Base-by-base conservation (phyloP, 2,888 invertebrate genomes). In the Tetheella fluctuosa region DNA sequence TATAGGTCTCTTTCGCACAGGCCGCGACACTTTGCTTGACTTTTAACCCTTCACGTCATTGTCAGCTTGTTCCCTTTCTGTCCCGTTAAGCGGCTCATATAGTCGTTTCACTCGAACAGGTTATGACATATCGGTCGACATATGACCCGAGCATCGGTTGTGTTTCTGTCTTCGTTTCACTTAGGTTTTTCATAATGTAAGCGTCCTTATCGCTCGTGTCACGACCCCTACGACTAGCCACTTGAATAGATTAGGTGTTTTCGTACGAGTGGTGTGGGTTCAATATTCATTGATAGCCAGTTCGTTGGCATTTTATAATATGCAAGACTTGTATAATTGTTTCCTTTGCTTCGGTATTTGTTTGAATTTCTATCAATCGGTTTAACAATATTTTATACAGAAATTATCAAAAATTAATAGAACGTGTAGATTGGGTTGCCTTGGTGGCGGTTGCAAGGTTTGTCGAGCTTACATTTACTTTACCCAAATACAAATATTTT, bases 231-330 rank as follows among this genome's bases (percentile, higher is more conserved):
- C 83, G 84, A 81, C 91, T 91, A 90, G 90, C 89, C 88, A 88
- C 86, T 89, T 90, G 91, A 93, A 92, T 93, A 92, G 92, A 93
- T 93, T 93, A 91, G 88, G 90, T 91, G 91, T 91, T 91, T 92
- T 93, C 86, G 89, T 89, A 84, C 79, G 82, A 84, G 81, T 80
- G 66, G 77, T 77, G 70, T 73, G 87, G 78, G 90, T 91, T 90
- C 89, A 90, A 88, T 92, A 93, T 89, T 91, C 87, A 91, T 88
- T 89, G 91, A 91, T 93, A 90, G 86, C 76, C 71, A 76, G 88
- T 90, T 85, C 86, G 83, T 87, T 89, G 86, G 88, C 86, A 86
- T 90, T 90, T 88, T 74, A 87, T 48, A 48, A 48, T 85, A 90
- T 89, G 84, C 86, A 85, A 81, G 78, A 80, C 72, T 65, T 48